These are phyloP conservation scores for Alexandromys oeconomus DNA, from an alignment of 2,797 vertebrate species.

Conservation along the genomic window DNA sequence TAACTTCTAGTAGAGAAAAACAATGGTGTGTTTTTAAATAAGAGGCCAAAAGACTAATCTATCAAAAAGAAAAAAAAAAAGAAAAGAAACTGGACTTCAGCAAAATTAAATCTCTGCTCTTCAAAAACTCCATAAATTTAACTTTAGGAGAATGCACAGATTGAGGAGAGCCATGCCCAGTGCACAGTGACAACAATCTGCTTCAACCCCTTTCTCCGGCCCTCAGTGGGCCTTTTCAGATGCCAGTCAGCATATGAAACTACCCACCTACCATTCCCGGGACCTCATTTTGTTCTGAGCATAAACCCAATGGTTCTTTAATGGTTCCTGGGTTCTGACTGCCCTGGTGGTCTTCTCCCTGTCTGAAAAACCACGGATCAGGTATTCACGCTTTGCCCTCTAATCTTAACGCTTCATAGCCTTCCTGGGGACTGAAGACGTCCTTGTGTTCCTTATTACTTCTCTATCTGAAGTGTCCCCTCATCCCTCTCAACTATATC, in stretches of 20 bases:
- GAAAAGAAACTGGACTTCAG: neutral
- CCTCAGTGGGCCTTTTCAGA: neutral
- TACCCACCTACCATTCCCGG: accelerated
- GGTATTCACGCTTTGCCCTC: neutral
- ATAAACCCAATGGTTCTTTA: neutral
- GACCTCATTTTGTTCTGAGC: neutral
- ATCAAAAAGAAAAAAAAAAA: neutral
- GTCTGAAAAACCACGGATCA: neutral
- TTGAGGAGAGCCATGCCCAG: neutral
- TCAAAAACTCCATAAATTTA: neutral
- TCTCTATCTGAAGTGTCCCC: neutral
- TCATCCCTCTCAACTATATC: neutral
- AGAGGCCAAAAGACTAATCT: neutral
- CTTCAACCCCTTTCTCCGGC: neutral
- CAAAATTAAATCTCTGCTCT: neutral
- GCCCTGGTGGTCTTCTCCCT: accelerated
- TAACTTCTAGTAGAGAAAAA: neutral
- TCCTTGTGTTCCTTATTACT: neutral
- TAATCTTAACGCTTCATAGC: neutral
- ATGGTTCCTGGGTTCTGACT: too few relatives aligned
- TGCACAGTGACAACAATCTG: neutral
- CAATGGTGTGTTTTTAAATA: neutral
- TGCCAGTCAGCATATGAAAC: too few relatives aligned
- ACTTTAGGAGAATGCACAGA: neutral
- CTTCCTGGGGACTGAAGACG: neutral